Conservation (phyloP, 2,113 vertebrate genomes). For the Alethe castanea region DNA sequence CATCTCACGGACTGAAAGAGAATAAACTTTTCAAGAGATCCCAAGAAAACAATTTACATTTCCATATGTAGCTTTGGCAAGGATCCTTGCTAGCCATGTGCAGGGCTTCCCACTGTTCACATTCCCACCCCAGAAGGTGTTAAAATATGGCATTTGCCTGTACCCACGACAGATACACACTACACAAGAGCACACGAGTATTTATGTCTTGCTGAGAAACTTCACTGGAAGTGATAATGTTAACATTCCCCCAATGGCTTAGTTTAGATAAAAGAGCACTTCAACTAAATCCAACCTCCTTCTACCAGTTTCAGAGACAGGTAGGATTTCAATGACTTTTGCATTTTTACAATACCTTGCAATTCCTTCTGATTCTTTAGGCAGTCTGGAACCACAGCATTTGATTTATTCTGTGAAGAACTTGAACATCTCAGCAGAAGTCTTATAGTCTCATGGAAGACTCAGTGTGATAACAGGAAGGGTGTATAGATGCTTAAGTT, state of each 20-base stretch:
- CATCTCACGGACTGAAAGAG: not conserved
- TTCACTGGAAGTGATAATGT: not conserved
- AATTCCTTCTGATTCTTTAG: not conserved
- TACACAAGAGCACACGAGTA: not conserved
- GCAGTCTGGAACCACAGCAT: not conserved
- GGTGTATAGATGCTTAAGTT: not conserved
- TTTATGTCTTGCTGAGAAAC: not conserved
- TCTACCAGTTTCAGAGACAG: not conserved
- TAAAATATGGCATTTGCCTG: not conserved
- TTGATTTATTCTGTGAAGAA: not conserved
- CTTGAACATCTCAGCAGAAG: not conserved
- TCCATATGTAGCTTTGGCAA: not conserved
- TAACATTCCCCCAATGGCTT: not conserved
- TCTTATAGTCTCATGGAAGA: not conserved
- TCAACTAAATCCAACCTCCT: not conserved
- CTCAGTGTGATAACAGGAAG: not conserved
- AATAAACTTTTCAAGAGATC: not conserved
- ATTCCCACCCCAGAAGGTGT: not conserved
- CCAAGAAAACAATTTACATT: not conserved
- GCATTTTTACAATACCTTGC: not conserved
- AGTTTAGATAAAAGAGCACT: not conserved
- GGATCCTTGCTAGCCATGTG: not conserved
- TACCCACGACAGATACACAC: rapidly evolving
- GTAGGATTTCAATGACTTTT: not conserved
- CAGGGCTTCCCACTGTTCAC: not conserved